phyloP scores from a whole-genome alignment of 1,140 invertebrate species.

The Whitmania pigra region DNA sequence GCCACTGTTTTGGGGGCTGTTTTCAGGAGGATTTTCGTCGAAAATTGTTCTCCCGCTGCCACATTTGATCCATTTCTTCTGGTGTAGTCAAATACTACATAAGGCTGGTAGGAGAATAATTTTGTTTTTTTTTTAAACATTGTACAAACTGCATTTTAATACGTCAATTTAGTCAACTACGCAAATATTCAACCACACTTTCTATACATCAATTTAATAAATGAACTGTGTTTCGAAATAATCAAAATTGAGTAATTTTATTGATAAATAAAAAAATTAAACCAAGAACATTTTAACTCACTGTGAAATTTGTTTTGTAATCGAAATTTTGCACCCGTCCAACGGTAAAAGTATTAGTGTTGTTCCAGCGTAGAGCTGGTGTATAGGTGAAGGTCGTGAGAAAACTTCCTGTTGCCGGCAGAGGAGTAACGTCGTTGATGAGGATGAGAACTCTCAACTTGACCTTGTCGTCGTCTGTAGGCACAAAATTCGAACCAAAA shows the following conservation, averaged over 20 bases:
- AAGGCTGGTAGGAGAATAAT: not conserved
- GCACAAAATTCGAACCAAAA: not conserved
- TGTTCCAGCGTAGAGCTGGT: not conserved
- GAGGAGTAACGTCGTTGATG: constrained; percentile 5
- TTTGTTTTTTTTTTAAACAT: not conserved
- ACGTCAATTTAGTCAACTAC: too few species aligned
- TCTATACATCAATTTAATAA: too few species aligned
- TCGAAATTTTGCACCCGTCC: not conserved
- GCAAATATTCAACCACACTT: too few species aligned
- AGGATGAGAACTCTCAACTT: constrained; percentile 5
- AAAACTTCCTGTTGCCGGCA: not conserved
- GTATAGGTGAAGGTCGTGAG: not conserved
- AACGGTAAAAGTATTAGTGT: not conserved
- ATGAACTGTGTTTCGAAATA: too few species aligned
- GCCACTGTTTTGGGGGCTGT: not conserved
- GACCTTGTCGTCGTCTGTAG: constrained; percentile 9
- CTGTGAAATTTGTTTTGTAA: too few species aligned
- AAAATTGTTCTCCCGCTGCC: not conserved
- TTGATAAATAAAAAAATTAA: too few species aligned
- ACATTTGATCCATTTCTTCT: not conserved
- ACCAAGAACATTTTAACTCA: too few species aligned
- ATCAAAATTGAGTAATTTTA: too few species aligned
- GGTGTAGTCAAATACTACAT: not conserved
- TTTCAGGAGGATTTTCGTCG: constrained; percentile 7
- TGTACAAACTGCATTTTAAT: too few species aligned